Conservation (phyloP, 1,140 invertebrate species). For the Leptinotarsa texana region DNA sequence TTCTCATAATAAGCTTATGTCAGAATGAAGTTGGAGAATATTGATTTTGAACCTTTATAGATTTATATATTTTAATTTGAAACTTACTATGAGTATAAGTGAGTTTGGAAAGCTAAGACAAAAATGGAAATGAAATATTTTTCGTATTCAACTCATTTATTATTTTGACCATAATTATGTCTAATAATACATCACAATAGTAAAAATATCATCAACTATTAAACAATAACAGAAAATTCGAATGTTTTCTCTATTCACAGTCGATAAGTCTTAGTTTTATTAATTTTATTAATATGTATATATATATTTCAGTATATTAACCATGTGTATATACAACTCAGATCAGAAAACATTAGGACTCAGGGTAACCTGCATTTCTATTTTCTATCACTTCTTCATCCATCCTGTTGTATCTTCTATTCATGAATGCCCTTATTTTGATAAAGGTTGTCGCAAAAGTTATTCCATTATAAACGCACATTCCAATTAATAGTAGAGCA, state of each 20-base stretch:
- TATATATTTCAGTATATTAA: neutral
- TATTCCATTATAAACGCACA: constrained; percentile 51
- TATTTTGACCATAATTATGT: too few species aligned
- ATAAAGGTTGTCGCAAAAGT: constrained; percentile 34
- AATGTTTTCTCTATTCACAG: neutral
- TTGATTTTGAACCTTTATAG: too few species aligned
- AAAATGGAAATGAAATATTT: too few species aligned
- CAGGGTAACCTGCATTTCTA: constrained; percentile 22
- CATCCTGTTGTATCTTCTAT: constrained; percentile 24
- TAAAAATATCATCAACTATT: too few species aligned
- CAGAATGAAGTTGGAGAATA: too few species aligned
- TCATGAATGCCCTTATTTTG: constrained; percentile 27
- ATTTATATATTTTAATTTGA: too few species aligned
- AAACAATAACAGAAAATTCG: too few species aligned
- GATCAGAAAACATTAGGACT: neutral
- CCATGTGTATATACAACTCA: neutral
- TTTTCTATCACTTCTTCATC: constrained; percentile 26
- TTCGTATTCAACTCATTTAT: too few species aligned
- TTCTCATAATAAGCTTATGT: too few species aligned
- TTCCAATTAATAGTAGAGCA: constrained; percentile 43
- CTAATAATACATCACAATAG: too few species aligned
- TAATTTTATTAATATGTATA: neutral
- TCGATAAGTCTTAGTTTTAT: neutral
- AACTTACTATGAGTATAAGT: too few species aligned
- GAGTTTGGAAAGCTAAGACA: too few species aligned